Conservation (phyloP, 2,113 vertebrate genomes). For the Lasiurus borealis region DNA sequence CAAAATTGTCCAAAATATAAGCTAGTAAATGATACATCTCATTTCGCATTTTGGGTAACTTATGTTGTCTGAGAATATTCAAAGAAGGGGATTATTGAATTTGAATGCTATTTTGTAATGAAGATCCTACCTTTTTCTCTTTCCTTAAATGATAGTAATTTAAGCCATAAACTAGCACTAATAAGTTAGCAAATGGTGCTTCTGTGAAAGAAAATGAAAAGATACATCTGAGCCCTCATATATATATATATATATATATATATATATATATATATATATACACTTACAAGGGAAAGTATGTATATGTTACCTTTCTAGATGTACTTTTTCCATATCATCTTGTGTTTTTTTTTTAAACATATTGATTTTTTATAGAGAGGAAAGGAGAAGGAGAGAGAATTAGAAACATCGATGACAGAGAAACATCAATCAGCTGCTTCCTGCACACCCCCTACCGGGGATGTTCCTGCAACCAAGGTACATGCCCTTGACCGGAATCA, state of each 20-base stretch:
- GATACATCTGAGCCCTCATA: background rate
- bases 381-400: too few species aligned
- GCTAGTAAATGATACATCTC: conserved; percentile 40
- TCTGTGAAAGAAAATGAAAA: conserved; percentile 48
- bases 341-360: too few species aligned
- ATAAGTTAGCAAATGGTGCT: background rate
- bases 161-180: background rate
- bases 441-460: too few species aligned
- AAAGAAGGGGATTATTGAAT: conserved; percentile 17
- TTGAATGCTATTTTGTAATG: background rate
- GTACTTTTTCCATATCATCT: background rate
- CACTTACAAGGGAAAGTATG: too few species aligned
- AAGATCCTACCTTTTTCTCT: background rate
- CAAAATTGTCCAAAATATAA: conserved; percentile 74
- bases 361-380: too few species aligned
- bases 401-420: too few species aligned
- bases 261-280: too few species aligned
- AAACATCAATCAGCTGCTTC: too few species aligned
- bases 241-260: background rate
- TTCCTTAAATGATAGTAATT: conserved; percentile 18
- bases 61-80: conserved; percentile 24
- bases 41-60: conserved; percentile 62
- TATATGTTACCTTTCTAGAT: background rate
- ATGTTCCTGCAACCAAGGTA: too few species aligned
- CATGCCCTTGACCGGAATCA: too few species aligned